Base-by-base conservation (phyloP, 1,140 invertebrate species). In the Hyles vespertilio region DNA sequence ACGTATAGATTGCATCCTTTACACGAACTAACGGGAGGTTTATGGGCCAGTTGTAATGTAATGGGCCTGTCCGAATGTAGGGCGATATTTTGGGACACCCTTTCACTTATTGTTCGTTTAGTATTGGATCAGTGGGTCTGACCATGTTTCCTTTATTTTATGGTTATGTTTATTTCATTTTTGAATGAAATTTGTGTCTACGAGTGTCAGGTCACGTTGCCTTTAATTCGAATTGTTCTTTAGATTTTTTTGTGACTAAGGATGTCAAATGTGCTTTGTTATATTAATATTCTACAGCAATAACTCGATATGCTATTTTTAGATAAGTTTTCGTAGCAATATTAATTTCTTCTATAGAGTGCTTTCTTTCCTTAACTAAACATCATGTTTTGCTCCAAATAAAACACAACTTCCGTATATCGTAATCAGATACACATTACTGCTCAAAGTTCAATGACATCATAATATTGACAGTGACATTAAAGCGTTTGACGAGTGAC, bases 1-100 rank as follows among this genome's bases (percentile, higher is more conserved):
- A 80, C 77, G 77, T 76, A 64, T 61, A 7, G 57, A 69, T 63
- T 63, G 74, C 71, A 74, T 77, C 75, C 72, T 80, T 74, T 69
- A 74, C 70, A 68, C 63, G 70, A 69, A 73, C 49, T 80, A 80
- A 80, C 77, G 77, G 75, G 51, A 59, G 65, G 36, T 68, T 74
- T 77, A 70, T 70, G 58, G 69, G 56, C 61, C 61, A 67, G 59
- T 69, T 59, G 62, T 68, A 56, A 56, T 56, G 54, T 74, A 58
- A 70, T 63, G 62, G 48, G 58, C 6, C 5, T 59, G 55, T 55
- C 49, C 48, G 58, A 54, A 53, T 68, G 67, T 69, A 56, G 63
- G 59, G 51, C 56, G 61, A 67, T 67, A 71, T 69, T 63, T 65
- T 69, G 56, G 54, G 56, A 56, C 48, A 56, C 61, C 68, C 65